These are phyloP conservation scores for Rhagophthalmus giganteus DNA, from an alignment of 2,888 invertebrate genomes.

Conservation along the genomic window DNA sequence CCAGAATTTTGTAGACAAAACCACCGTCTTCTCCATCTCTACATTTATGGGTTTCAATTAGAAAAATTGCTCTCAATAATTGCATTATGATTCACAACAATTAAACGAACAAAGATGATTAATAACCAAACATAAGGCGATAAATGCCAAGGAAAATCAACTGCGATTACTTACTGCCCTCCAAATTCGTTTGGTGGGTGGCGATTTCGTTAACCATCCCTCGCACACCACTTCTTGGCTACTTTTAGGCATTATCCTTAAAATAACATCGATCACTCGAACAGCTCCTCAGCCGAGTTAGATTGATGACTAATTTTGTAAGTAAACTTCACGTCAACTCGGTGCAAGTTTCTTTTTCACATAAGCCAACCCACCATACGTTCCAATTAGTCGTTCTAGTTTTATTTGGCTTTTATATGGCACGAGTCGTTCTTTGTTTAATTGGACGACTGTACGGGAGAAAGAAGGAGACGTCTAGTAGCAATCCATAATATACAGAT, in stretches of 20 bases:
- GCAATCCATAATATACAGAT: too few species aligned
- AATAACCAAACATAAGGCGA: constrained; percentile 26
- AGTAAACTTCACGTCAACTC: constrained; percentile 19
- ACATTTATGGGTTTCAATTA: constrained; percentile 32
- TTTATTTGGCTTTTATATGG: too few species aligned
- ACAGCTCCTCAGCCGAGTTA: neutral
- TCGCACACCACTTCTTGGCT: constrained; percentile 78
- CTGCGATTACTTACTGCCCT: constrained; percentile 77
- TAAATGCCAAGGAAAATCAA: constrained; percentile 16
- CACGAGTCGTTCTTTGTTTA: neutral
- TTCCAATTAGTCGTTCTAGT: constrained; percentile 8
- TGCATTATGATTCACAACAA: constrained; percentile 8
- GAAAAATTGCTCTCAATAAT: constrained; percentile 14
- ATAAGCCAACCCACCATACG: constrained; percentile 27
- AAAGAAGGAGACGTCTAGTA: neutral
- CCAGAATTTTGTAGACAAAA: constrained; percentile 89
- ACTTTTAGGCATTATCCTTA: constrained; percentile 54
- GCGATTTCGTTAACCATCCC: constrained; percentile 96
- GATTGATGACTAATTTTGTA: constrained; percentile 23
- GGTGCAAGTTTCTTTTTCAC: constrained; percentile 15
- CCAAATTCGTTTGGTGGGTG: constrained; percentile 89
- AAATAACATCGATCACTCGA: constrained; percentile 8
- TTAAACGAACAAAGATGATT: constrained; percentile 17
- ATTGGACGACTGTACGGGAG: constrained; percentile 2
- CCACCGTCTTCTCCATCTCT: constrained; percentile 97